phyloP scores from a whole-genome alignment of 2,888 invertebrate genomes.

The Euzetes globulus region DNA sequence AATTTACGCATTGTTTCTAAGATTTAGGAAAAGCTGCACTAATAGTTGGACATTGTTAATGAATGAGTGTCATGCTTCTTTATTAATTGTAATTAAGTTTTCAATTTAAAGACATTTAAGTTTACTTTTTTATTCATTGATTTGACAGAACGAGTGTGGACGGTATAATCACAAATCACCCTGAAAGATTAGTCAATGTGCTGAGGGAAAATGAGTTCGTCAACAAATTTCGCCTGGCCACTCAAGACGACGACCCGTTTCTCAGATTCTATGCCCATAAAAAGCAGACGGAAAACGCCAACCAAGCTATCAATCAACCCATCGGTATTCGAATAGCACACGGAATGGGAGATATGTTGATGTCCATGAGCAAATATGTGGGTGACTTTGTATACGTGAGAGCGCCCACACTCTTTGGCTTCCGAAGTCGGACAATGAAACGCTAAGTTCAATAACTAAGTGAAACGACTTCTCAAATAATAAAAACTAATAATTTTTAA shows the following conservation, averaged over 20 bases:
- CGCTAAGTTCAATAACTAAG: neutral
- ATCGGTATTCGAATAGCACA: conserved; percentile 28
- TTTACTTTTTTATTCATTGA: no score
- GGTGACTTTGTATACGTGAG: conserved; percentile 29
- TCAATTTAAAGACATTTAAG: no score
- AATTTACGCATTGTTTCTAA: no score
- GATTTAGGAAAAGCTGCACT: no score
- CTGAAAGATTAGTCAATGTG: conserved; percentile 36
- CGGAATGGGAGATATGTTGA: conserved; percentile 34
- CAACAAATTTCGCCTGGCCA: conserved; percentile 29
- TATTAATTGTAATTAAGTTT: no score
- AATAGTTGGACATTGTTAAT: no score
- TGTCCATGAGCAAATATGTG: conserved; percentile 33
- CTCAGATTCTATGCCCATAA: conserved; percentile 5
- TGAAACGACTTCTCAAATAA: neutral
- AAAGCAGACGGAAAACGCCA: neutral
- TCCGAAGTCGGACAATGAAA: neutral
- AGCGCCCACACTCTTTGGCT: conserved; percentile 10
- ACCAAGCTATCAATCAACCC: neutral
- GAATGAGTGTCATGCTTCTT: no score
- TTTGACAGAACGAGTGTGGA: conserved; percentile 33
- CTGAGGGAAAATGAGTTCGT: conserved; percentile 32
- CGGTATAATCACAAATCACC: conserved; percentile 39
- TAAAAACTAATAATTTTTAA: no score
- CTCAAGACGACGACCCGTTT: conserved; percentile 34